phyloP scores from a whole-genome alignment of 2,113 vertebrate species.

The Vidua chalybeata region DNA sequence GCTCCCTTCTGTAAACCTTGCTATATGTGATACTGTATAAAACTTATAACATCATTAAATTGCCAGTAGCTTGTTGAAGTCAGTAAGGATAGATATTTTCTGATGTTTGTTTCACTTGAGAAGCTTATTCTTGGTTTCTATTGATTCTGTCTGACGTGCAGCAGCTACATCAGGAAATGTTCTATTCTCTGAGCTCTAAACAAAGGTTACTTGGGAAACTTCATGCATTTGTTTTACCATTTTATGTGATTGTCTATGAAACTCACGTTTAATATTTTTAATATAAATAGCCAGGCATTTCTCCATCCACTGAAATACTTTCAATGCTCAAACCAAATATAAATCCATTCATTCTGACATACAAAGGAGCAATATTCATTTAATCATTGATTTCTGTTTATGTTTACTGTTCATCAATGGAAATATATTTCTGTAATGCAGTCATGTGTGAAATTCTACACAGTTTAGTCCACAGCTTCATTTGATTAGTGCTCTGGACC shows the following conservation, averaged over 20 bases:
- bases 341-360: not conserved
- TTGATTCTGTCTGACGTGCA: not conserved
- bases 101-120: not conserved
- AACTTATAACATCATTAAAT: not conserved
- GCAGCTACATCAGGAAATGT: not conserved
- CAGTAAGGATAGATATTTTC: not conserved
- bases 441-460: conserved; percentile 2
- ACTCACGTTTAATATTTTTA: not conserved
- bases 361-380: not conserved
- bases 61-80: not conserved
- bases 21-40: not conserved
- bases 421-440: not conserved
- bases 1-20: not conserved
- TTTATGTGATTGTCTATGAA: not conserved
- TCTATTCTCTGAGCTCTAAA: not conserved
- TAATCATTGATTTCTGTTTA: conserved; percentile 31
- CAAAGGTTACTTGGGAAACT: not conserved
- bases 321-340: not conserved
- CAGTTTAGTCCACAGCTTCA: not conserved
- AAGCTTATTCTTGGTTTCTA: not conserved
- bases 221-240: not conserved
- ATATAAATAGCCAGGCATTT: not conserved
- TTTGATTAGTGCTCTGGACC: not conserved
- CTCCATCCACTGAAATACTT: not conserved
- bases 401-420: conserved; percentile 25